A percentile compares a stretch with the other conserved stretches of the same genome.
Evolutionary conservation across 1,140 invertebrate genomes (phyloP).

Genomic region (Aphelenchoides fujianensis): DNA sequence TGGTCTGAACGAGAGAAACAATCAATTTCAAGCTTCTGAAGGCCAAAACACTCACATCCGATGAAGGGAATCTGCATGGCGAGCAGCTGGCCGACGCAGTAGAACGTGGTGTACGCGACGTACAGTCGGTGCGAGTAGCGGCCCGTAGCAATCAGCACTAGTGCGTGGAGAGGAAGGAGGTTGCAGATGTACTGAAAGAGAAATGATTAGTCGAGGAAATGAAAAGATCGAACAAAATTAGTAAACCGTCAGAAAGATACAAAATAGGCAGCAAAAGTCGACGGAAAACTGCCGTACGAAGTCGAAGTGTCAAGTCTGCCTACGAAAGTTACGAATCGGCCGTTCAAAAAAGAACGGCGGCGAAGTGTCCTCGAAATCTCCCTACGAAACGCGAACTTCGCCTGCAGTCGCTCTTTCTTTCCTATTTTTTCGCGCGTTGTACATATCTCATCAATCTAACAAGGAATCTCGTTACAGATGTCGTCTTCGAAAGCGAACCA

Average conservation of each 20-base stretch:
- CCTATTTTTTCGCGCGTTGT: no score
- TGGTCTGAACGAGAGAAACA: conserved; percentile 66
- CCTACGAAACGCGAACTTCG: no score
- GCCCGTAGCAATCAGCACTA: conserved; percentile 77
- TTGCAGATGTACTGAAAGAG: conserved; percentile 93
- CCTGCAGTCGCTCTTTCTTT: no score
- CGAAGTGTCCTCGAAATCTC: no score
- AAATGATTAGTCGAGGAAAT: background rate
- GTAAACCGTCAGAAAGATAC: background rate
- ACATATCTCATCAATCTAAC: no score
- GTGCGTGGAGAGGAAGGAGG: conserved; percentile 95
- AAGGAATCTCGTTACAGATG: no score
- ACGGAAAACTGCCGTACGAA: no score
- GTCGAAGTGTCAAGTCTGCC: no score
- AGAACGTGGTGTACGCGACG: conserved; percentile 92
- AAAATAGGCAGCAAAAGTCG: background rate
- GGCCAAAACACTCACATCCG: conserved; percentile 89
- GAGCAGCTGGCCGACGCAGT: conserved; percentile 85
- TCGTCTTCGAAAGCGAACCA: no score
- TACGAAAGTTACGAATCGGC: no score
- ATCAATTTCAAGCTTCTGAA: background rate
- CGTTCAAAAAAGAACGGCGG: no score
- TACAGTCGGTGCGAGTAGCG: conserved; percentile 86
- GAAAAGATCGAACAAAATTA: background rate
- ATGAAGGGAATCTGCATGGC: conserved; percentile 99